A percentile compares a stretch with the other conserved stretches of the same genome.
Conservation (phyloP, 2,888 invertebrate species). For the Parochlus steinenii region DNA sequence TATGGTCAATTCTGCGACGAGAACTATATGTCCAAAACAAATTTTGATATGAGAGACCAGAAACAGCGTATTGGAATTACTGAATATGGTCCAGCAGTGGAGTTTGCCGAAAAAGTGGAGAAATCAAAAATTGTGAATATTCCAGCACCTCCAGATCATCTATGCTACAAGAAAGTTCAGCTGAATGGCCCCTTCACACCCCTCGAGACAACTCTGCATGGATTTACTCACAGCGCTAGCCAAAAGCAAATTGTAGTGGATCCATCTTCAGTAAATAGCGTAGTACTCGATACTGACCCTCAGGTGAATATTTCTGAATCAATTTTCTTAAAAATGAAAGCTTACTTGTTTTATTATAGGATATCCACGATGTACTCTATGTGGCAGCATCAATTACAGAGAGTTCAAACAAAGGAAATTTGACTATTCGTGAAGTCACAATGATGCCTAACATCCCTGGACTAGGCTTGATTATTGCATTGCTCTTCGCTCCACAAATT, state of each 20-base stretch:
- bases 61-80: conserved; percentile 18
- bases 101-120: neutral
- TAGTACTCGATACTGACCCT: conserved; percentile 66
- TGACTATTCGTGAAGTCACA: conserved; percentile 63
- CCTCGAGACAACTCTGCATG: conserved; percentile 43
- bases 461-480: conserved; percentile 54
- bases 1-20: conserved; percentile 56
- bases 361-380: conserved; percentile 22
- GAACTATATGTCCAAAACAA: conserved; percentile 56
- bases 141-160: neutral
- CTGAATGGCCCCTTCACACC: conserved; percentile 71
- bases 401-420: conserved; percentile 26
- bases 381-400: conserved; percentile 51
- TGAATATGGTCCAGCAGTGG: neutral
- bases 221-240: no score
- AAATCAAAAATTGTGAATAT: no score
- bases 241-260: neutral
- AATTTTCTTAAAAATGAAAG: neutral
- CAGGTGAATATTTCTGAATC: conserved; percentile 32
- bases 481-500: conserved; percentile 69
- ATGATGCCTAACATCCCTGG: conserved; percentile 83
- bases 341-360: conserved; percentile 7
- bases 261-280: conserved; percentile 58
- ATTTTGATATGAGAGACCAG: conserved; percentile 39
- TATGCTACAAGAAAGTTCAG: conserved; percentile 18